Percentiles rank a stretch among this genome's conserved stretches.
These are phyloP conservation scores for Pelodiscus sinensis DNA, from an alignment of 2,113 vertebrate genomes.

Conservation along the genomic window DNA sequence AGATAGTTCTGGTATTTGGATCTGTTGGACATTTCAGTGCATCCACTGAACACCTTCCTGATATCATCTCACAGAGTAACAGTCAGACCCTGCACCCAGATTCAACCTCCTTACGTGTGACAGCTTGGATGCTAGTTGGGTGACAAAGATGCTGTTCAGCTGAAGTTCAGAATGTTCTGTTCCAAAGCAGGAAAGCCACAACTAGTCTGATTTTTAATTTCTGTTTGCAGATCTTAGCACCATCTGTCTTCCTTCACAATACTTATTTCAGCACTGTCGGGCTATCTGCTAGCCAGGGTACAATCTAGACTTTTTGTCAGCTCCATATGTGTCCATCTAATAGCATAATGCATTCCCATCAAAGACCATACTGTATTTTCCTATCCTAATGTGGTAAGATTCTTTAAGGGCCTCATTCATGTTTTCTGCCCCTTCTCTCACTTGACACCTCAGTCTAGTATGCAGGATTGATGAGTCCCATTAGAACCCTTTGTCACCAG, in stretches of 20 bases:
- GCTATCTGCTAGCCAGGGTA: not conserved
- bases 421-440: not conserved
- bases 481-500: not conserved
- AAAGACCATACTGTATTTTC: not conserved
- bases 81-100: not conserved
- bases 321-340: not conserved
- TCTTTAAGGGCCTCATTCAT: not conserved
- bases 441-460: not conserved
- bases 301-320: not conserved
- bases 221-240: not conserved
- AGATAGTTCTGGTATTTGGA: not conserved
- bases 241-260: not conserved
- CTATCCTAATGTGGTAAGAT: not conserved
- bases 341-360: not conserved
- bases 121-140: not conserved
- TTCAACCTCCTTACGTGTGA: not conserved
- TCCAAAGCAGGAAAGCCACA: not conserved
- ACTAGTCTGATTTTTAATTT: not conserved
- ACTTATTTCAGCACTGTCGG: not conserved
- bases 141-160: not conserved
- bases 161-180: not conserved
- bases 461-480: not conserved
- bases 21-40: not conserved
- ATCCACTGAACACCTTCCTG: not conserved
- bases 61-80: not conserved